Evolutionary conservation across 1,140 invertebrate species (phyloP).

Genomic region (Leptestheria dahalacensis): DNA sequence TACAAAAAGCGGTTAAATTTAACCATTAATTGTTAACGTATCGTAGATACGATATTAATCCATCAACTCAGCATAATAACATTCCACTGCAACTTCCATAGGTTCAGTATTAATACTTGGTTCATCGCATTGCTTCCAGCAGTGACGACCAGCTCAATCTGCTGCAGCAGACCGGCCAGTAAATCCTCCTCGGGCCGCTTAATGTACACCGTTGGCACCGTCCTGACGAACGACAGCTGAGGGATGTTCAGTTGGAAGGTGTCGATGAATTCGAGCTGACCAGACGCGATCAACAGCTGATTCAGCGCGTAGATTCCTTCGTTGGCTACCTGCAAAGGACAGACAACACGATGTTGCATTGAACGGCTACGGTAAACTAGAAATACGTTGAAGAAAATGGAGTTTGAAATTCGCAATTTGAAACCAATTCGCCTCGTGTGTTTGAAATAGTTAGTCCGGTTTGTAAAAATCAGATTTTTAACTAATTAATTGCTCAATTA

Average conservation of each 20-base stretch:
- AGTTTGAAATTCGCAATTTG: too few species aligned
- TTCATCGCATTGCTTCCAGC: constrained; percentile 34
- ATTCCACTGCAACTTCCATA: neutral
- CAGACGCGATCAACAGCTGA: constrained; percentile 27
- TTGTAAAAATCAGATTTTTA: too few species aligned
- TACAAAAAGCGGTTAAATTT: too few species aligned
- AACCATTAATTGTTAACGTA: too few species aligned
- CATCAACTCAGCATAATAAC: too few species aligned
- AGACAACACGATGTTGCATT: too few species aligned
- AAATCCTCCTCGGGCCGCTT: constrained; percentile 35
- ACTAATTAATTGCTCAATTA: too few species aligned
- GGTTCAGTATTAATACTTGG: constrained; percentile 21
- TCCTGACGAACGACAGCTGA: constrained; percentile 38
- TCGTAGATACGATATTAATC: too few species aligned
- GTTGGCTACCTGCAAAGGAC: constrained; percentile 24
- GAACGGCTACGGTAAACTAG: too few species aligned
- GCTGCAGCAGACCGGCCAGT: constrained; percentile 35
- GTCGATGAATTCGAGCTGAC: constrained; percentile 44
- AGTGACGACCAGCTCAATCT: constrained; percentile 29
- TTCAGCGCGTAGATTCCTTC: constrained; percentile 29
- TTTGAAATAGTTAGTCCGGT: too few species aligned
- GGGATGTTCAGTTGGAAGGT: constrained; percentile 33
- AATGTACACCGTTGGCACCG: constrained; percentile 35
- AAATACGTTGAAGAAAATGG: too few species aligned
- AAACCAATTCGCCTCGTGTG: too few species aligned